Conservation (phyloP, 2,797 vertebrate genomes). For the Pygocentrus nattereri region DNA sequence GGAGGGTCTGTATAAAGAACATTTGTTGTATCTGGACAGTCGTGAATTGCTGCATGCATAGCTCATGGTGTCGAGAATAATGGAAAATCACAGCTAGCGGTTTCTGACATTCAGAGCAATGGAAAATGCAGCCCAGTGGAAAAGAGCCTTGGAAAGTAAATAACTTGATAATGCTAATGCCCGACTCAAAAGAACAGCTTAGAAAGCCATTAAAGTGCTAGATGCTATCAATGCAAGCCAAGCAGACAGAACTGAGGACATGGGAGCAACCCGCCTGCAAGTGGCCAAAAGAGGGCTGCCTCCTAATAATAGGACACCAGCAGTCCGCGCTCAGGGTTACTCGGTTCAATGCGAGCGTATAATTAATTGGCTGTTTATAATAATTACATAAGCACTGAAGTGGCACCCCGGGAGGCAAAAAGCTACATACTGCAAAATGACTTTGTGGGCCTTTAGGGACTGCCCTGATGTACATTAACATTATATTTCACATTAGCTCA, state of each 20-base stretch:
- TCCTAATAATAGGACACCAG: conserved; percentile 72
- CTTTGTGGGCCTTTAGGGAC: conserved; percentile 47
- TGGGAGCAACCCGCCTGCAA: conserved; percentile 65
- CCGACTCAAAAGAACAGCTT: conserved; percentile 73
- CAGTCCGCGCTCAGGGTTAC: conserved; percentile 65
- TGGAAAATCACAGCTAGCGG: conserved; percentile 78
- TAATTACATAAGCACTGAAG: conserved; percentile 64
- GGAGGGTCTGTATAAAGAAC: conserved; percentile 6
- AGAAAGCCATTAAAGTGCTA: conserved; percentile 80
- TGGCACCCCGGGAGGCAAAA: conserved; percentile 51
- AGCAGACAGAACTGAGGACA: conserved; percentile 71
- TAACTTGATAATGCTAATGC: conserved; percentile 83
- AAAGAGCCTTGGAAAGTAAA: conserved; percentile 84
- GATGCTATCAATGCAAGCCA: conserved; percentile 84
- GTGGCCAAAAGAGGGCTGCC: conserved; percentile 61
- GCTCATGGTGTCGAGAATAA: conserved; percentile 71
- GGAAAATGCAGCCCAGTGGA: conserved; percentile 85
- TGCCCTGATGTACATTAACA: conserved; percentile 32
- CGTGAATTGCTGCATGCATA: conserved; percentile 46
- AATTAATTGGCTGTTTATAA: conserved; percentile 74
- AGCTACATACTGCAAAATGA: conserved; percentile 54
- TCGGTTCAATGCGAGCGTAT: conserved; percentile 71
- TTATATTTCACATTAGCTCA: conserved; percentile 24
- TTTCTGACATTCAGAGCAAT: conserved; percentile 79
- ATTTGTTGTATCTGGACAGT: conserved; percentile 41